Evolutionary conservation across 2,797 vertebrate genomes (phyloP), one percentile per base, ranked within the genome.

Genomic region (Hylomyscus alleni): DNA sequence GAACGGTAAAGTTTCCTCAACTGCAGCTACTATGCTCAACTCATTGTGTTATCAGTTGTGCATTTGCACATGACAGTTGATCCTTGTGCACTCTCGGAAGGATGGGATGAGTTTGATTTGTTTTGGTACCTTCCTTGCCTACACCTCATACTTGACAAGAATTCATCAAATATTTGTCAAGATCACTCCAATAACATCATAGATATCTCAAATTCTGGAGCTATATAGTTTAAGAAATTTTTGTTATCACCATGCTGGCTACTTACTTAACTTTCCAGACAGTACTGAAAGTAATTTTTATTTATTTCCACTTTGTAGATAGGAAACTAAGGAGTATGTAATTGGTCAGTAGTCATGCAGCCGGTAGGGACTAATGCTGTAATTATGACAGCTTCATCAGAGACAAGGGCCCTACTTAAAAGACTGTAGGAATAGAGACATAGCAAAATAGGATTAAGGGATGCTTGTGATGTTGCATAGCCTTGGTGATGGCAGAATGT

Each of bases 281-380:
- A 69, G 12, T 40, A 52, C 52, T 84, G 54, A 87, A 69, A 87
- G 73, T 65, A 85, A 40, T 65, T 89, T 96, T 95, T 76, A 73
- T 89, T 96, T 76, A 81, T 87, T 95, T 95, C 65, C 44, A 44
- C 77, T 95, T 97, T 87, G 82, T 34, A 87, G 69, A 87, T 84
- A 81, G 80, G 52, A 90, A 95, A 77, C 54, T 76, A n/a, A 93
- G 37, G 88, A 20, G 29, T 88, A 77, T 89, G 34, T 87, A 34
- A 84, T 87, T 86, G 91, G 77, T 75, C 47, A 81, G 58, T 92
- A 37, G 65, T 85, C 73, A 90, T 52, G 56, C 44, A 91, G 56
- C 40, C 96, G 50, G 37, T 78, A 60, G 95, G 65, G 58, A 75
- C 22, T 83, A 84, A 84, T 73, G 15, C 54, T 67, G 13, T 84